Evolutionary conservation across 2,888 invertebrate species (phyloP).

Genomic region (Gerris lacustris): DNA sequence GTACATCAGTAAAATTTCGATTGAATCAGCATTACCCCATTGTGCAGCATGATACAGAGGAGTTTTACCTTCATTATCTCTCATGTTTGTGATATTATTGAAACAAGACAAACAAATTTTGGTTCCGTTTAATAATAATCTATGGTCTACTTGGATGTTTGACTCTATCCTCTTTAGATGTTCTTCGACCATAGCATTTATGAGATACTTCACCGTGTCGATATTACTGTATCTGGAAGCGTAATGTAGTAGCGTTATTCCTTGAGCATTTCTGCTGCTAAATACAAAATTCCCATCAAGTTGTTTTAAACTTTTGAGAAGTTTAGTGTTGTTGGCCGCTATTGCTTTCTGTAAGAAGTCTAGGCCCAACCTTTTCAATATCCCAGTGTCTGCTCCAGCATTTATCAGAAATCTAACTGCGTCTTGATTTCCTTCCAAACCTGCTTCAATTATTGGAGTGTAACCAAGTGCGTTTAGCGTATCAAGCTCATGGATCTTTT

Average conservation of each 20-base stretch:
- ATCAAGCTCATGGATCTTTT: not conserved
- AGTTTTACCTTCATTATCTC: not conserved
- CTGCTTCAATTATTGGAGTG: not conserved
- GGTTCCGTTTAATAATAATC: too few relatives aligned
- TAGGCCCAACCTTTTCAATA: too few relatives aligned
- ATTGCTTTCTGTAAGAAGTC: too few relatives aligned
- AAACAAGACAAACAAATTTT: not conserved
- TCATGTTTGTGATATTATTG: not conserved
- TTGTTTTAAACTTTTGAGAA: not conserved
- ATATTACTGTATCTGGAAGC: not conserved
- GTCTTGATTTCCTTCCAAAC: not conserved
- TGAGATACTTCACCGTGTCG: not conserved
- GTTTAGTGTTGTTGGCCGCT: too few relatives aligned
- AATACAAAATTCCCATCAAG: not conserved
- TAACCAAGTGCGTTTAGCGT: not conserved
- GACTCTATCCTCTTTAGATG: not conserved
- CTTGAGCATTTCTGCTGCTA: not conserved
- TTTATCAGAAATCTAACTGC: not conserved
- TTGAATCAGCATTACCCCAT: not conserved
- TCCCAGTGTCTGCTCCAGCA: not conserved
- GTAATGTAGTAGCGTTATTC: not conserved
- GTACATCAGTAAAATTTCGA: not conserved
- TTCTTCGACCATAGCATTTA: not conserved
- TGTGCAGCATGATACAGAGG: not conserved
- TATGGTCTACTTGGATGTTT: too few relatives aligned